Evolutionary conservation across 2,888 invertebrate genomes (phyloP).

Genomic region (Ichneumoninae sp.): DNA sequence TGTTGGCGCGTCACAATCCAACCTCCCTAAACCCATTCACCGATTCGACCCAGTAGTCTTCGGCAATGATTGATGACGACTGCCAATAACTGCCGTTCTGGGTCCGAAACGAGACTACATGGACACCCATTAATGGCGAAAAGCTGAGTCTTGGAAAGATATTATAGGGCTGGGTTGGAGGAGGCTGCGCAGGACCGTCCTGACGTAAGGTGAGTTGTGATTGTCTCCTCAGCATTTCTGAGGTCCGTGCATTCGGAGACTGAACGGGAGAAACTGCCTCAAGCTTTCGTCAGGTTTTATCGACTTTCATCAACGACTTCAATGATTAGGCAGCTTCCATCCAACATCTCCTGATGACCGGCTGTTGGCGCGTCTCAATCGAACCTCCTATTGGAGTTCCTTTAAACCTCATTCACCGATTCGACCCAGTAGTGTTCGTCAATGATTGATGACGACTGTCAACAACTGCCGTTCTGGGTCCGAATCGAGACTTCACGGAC

Average conservation of each 20-base stretch:
- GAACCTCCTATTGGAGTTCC: neutral
- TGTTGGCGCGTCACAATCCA: neutral
- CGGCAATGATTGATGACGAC: neutral
- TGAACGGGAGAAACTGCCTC: too few species aligned
- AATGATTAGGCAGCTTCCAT: too few species aligned
- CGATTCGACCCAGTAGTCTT: neutral
- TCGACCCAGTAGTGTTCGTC: neutral
- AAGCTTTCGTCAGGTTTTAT: too few species aligned
- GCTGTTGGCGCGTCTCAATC: neutral
- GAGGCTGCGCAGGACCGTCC: neutral
- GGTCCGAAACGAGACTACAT: slow-evolving; percentile 3
- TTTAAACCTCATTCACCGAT: neutral
- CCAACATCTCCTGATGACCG: too few species aligned
- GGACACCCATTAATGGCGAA: slow-evolving; percentile 37
- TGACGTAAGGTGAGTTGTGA: too few species aligned
- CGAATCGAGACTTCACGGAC: slow-evolving; percentile 30
- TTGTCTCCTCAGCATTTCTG: too few species aligned
- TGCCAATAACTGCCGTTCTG: neutral
- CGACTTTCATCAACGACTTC: too few species aligned
- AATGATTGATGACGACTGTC: neutral
- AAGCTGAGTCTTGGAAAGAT: slow-evolving; percentile 64
- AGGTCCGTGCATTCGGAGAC: too few species aligned
- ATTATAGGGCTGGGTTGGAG: slow-evolving; percentile 73
- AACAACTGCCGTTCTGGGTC: neutral
- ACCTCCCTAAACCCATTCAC: neutral